Evolutionary conservation across 2,113 vertebrate genomes (phyloP).

Genomic region (Crotalus viridis): DNA sequence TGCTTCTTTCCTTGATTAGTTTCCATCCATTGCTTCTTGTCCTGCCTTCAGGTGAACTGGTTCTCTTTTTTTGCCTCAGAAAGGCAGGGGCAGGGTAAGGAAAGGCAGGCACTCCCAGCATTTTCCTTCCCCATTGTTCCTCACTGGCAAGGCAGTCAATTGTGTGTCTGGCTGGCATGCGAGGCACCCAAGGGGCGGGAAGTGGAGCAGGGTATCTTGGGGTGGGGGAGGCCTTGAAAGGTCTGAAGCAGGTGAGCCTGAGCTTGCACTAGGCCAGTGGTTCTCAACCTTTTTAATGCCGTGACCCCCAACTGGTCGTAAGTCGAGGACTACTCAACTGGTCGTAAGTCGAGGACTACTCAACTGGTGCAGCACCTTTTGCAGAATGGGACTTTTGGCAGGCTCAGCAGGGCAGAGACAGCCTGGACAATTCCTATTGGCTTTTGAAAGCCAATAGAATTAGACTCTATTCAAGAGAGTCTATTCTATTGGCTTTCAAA

Average conservation of each 20-base stretch:
- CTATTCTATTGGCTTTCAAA: no score
- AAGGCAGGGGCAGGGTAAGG: not conserved
- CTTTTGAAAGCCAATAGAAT: no score
- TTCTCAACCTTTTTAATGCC: no score
- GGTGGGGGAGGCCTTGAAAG: not conserved
- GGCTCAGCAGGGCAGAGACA: no score
- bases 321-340: no score
- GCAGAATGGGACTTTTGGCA: no score
- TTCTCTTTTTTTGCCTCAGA: not conserved
- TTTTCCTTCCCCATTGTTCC: not conserved
- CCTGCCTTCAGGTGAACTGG: not conserved
- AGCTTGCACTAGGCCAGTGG: not conserved
- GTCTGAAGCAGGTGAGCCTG: not conserved
- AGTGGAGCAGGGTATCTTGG: not conserved
- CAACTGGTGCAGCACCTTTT: no score
- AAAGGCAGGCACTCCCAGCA: not conserved
- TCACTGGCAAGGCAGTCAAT: not conserved
- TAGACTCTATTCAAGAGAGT: no score
- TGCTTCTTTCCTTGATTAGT: not conserved
- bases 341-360: no score
- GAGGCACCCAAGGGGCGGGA: not conserved
- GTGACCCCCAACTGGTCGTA: no score
- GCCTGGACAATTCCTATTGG: no score
- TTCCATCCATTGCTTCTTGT: not conserved
- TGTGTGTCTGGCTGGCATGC: not conserved